phyloP scores from a whole-genome alignment of 2,888 invertebrate genomes.

The Tethea ocularis region DNA sequence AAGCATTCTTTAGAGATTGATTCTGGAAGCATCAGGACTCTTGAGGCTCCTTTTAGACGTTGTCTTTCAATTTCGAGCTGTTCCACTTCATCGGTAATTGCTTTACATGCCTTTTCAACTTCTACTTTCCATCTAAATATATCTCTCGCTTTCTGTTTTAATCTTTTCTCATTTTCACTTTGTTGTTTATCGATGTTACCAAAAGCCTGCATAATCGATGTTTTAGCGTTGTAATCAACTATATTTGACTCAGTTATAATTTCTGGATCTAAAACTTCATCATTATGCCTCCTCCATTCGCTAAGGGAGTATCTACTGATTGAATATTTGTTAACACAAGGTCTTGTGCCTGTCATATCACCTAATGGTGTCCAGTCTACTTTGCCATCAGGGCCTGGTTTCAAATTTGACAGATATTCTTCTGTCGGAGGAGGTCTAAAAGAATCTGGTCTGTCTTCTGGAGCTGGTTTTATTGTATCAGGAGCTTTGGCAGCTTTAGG shows the following conservation, averaged over 20 bases:
- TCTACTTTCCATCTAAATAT: slow-evolving; percentile 90
- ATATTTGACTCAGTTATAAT: slow-evolving; percentile 82
- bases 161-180: slow-evolving; percentile 85
- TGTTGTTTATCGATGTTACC: slow-evolving; percentile 87
- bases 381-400: slow-evolving; percentile 88
- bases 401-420: slow-evolving; percentile 59
- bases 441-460: slow-evolving; percentile 1
- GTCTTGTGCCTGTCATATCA: slow-evolving; percentile 88
- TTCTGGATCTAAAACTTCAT: slow-evolving; percentile 76
- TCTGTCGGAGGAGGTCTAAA: slow-evolving; percentile 38
- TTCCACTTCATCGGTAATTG: slow-evolving; percentile 88
- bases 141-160: slow-evolving; percentile 87
- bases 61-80: slow-evolving; percentile 87
- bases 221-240: slow-evolving; percentile 85
- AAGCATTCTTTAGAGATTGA: slow-evolving; percentile 90
- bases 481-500: slow-evolving; percentile 10
- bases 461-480: slow-evolving; percentile 11
- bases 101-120: slow-evolving; percentile 87
- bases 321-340: slow-evolving; percentile 89
- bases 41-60: slow-evolving; percentile 87
- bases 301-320: slow-evolving; percentile 88
- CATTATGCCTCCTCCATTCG: slow-evolving; percentile 88
- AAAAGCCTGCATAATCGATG: slow-evolving; percentile 86
- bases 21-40: slow-evolving; percentile 87
- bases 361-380: slow-evolving; percentile 89